Base-by-base conservation (phyloP, 1,140 invertebrate genomes). In the Asobara japonica region DNA sequence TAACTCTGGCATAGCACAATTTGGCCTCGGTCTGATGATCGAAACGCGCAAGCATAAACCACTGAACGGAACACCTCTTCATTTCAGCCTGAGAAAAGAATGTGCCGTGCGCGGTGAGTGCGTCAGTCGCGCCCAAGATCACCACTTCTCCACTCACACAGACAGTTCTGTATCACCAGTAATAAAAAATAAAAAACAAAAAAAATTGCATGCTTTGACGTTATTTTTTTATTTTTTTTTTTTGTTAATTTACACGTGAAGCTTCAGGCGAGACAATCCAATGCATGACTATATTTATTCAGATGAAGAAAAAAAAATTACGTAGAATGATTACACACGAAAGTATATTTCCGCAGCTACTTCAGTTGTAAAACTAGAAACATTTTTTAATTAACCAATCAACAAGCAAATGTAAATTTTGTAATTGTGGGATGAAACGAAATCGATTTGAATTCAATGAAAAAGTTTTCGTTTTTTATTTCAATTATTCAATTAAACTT, bases 61-160 rank as follows among this genome's bases (percentile, higher is more conserved):
- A 60, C 86, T 98, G 69, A 92, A 94, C 80, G 96, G 96, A 78
- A 98, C 96, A 79, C 96, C 97, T 68, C 89, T 98, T 73, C 91
- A 94, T 82, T 90, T 98, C 74, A 93, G 92, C 82, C 90, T 98
- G 79, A 92, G 95, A 87, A 98, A 98, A 91, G 94, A 97, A 91
- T 98, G 97, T 90, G 92, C 93, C 86, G 92, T 94, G 89, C 92
- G 93, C 92, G 94, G 94, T 95, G 91, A 93, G 92, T 88, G 76
- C 81, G 81, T 84, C 79, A 84, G 78, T 86, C 83, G 82, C 80
- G 82, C 80, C 82, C 78, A 84, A 81, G 80, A 86, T 83, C 84
- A 82, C 78, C 82, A 84, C 74, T 77, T 82, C 80, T 81, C 78
- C 72, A 83, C 80, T 82, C 79, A 81, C 81, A 83, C 81, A 80